These are phyloP conservation scores for Cerastis rubricosa DNA, from an alignment of 2,888 invertebrate species.

Conservation along the genomic window DNA sequence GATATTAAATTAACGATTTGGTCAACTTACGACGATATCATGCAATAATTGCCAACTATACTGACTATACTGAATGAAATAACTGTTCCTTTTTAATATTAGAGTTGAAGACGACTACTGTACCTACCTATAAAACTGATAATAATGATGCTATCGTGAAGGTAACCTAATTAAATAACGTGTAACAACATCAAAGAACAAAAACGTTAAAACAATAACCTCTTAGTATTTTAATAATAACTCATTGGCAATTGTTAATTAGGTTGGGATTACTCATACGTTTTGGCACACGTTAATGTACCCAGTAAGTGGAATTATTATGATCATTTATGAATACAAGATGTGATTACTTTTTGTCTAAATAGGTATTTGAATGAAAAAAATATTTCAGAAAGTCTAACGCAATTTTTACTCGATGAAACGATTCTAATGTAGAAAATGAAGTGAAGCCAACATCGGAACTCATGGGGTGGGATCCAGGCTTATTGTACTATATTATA, in stretches of 20 bases:
- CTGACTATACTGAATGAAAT: conserved; percentile 4
- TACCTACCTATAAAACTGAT: neutral
- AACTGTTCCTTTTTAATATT: neutral
- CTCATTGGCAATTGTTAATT: conserved; percentile 14
- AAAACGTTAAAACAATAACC: conserved; percentile 14
- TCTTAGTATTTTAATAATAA: conserved; percentile 25
- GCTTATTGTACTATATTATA: too few species aligned
- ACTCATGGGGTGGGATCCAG: neutral
- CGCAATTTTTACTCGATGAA: neutral
- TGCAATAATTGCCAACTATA: neutral
- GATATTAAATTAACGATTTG: neutral
- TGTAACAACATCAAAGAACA: neutral
- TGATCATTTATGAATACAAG: conserved; percentile 8
- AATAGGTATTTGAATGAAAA: conserved; percentile 19
- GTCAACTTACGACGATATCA: neutral
- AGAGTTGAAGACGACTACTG: neutral
- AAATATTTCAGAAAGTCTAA: neutral
- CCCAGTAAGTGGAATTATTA: conserved; percentile 7
- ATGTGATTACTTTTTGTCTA: conserved; percentile 9
- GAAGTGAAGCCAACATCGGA: conserved; percentile 7
- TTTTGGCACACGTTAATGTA: conserved; percentile 38
- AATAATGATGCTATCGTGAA: neutral
- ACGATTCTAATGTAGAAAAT: neutral
- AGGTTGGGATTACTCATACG: conserved; percentile 22
- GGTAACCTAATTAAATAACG: conserved; percentile 1